A percentile compares a stretch with the other conserved stretches of the same genome.
Evolutionary conservation across 2,888 invertebrate species (phyloP).

Genomic region (Carcina quercana): DNA sequence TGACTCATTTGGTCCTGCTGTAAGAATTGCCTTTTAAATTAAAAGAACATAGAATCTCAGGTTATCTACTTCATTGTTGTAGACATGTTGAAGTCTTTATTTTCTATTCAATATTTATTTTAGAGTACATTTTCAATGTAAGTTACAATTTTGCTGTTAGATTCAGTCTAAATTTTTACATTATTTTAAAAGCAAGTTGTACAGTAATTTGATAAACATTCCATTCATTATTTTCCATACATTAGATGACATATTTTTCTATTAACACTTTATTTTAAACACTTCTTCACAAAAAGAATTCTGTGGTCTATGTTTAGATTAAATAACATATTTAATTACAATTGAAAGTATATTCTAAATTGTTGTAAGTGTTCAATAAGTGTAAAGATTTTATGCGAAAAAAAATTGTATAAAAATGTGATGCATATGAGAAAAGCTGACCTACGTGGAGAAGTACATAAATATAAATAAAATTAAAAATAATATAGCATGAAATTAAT

Average conservation of each 20-base stretch:
- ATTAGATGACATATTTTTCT: conserved; percentile 7
- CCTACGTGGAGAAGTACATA: conserved; percentile 29
- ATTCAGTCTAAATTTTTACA: too few relatives aligned
- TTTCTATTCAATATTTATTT: not conserved
- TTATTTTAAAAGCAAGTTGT: not conserved
- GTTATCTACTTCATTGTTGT: too few relatives aligned
- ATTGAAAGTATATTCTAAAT: conserved; percentile 64
- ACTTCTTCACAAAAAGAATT: not conserved
- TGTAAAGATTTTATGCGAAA: conserved; percentile 57
- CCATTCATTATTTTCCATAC: conserved; percentile 7
- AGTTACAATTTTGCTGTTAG: too few relatives aligned
- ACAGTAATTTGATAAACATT: conserved; percentile 10
- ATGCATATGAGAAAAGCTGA: conserved; percentile 30
- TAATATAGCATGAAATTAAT: conserved; percentile 11
- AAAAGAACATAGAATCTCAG: too few relatives aligned
- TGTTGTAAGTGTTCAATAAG: conserved; percentile 66
- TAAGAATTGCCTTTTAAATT: too few relatives aligned
- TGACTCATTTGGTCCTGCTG: too few relatives aligned
- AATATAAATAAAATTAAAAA: conserved; percentile 20
- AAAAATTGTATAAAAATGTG: conserved; percentile 33
- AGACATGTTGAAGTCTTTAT: too few relatives aligned
- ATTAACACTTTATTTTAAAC: not conserved
- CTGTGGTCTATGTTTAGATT: conserved; percentile 39
- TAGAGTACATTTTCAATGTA: not conserved
- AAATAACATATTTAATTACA: conserved; percentile 22